Evolutionary conservation across 2,797 vertebrate genomes (phyloP).

Genomic region (Acrocephalus scirpaceus): DNA sequence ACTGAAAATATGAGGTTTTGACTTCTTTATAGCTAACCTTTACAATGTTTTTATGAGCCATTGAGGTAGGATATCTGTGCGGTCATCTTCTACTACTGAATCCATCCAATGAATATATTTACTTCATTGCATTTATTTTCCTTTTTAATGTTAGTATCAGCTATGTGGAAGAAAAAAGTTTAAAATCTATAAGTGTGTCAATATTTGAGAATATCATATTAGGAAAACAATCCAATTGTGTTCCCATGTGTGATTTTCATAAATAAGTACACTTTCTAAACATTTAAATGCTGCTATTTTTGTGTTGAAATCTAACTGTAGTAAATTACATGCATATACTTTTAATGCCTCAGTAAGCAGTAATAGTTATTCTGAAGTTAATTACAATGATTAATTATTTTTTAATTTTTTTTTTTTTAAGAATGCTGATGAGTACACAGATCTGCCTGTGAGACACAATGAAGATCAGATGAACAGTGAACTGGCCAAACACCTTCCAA

Average conservation of each 20-base stretch:
- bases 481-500: conserved; percentile 89
- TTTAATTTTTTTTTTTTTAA: conserved; percentile 56
- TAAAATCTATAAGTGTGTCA: neutral
- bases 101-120: neutral
- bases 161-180: neutral
- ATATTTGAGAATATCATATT: neutral
- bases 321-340: neutral
- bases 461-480: conserved; percentile 97
- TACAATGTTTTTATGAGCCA: neutral
- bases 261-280: neutral
- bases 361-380: neutral
- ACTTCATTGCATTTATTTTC: neutral
- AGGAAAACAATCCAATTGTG: neutral
- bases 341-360: neutral
- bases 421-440: conserved; percentile 96
- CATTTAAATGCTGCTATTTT: neutral
- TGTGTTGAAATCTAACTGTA: neutral
- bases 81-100: neutral
- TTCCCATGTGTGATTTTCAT: neutral
- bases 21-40: neutral
- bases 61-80: neutral
- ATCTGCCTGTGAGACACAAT: conserved; percentile 96
- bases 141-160: neutral
- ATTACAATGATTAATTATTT: neutral
- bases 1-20: neutral